These are phyloP conservation scores for Leptarthrus brevirostris DNA, from an alignment of 2,888 invertebrate species.

Conservation along the genomic window DNA sequence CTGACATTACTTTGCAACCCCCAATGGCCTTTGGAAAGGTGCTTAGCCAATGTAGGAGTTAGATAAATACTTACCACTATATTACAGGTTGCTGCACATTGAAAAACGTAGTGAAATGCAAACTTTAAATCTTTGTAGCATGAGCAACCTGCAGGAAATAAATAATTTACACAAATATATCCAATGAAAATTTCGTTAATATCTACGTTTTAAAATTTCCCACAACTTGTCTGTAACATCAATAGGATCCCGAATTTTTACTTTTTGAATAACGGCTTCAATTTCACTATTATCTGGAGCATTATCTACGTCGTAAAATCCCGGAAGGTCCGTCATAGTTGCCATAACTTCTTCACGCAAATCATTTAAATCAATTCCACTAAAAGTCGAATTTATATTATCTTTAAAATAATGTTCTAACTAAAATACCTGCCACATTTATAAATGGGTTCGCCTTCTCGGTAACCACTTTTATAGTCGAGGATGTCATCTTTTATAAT, in stretches of 20 bases:
- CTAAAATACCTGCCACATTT: conserved; percentile 60
- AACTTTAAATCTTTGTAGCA: conserved; percentile 64
- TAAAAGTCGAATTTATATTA: conserved; percentile 46
- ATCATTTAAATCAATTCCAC: conserved; percentile 61
- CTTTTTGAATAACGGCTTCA: conserved; percentile 62
- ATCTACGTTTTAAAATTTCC: conserved; percentile 63
- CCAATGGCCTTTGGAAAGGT: too few species aligned
- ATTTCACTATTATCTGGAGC: conserved; percentile 59
- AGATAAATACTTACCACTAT: conserved; percentile 64
- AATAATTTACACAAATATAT: background rate
- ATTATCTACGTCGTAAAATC: conserved; percentile 55
- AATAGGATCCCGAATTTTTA: conserved; percentile 58
- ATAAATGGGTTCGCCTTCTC: conserved; percentile 59
- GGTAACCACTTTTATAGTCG: conserved; percentile 58
- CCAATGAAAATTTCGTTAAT: conserved; percentile 10
- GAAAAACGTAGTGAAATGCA: conserved; percentile 63
- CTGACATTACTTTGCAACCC: too few species aligned
- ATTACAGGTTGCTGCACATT: conserved; percentile 64
- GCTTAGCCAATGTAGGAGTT: too few species aligned
- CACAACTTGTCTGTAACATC: conserved; percentile 66
- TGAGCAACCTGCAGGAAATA: conserved; percentile 60
- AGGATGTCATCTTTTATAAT: conserved; percentile 64
- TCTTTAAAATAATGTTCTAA: background rate
- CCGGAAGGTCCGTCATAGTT: conserved; percentile 62
- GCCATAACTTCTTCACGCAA: conserved; percentile 61